Evolutionary conservation across 1,140 invertebrate genomes (phyloP).

Genomic region (Hetaerina americana): DNA sequence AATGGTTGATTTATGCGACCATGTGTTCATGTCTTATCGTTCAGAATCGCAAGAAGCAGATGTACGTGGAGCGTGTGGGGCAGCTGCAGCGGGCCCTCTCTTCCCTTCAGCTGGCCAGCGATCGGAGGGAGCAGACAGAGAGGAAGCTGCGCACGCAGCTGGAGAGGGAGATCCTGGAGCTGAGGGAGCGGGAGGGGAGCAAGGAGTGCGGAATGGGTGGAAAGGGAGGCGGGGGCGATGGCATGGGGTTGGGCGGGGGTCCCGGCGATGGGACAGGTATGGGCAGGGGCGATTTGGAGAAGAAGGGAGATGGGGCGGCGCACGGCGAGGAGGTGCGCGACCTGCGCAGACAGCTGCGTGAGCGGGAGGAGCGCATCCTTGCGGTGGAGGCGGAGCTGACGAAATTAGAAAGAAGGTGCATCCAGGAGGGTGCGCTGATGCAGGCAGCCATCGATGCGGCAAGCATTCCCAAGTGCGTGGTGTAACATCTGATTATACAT

Average conservation of each 20-base stretch:
- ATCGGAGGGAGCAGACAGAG: conserved; percentile 73
- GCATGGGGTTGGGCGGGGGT: too few species aligned
- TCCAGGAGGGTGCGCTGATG: conserved; percentile 69
- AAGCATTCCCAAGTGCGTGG: conserved; percentile 62
- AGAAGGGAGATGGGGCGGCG: conserved; percentile 15
- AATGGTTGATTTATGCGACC: too few species aligned
- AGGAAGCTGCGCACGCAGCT: conserved; percentile 62
- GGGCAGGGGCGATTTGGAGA: conserved; percentile 22
- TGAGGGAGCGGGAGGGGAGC: conserved; percentile 11
- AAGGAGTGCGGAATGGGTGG: conserved; percentile 20
- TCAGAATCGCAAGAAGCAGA: conserved; percentile 66
- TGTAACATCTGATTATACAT: conserved; percentile 5
- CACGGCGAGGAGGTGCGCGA: conserved; percentile 28
- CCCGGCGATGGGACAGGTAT: too few species aligned
- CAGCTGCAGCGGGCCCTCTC: conserved; percentile 70
- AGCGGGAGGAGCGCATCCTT: conserved; percentile 70
- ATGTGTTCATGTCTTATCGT: too few species aligned
- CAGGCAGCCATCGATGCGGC: conserved; percentile 75
- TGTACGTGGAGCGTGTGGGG: conserved; percentile 69
- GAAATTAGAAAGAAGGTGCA: conserved; percentile 77
- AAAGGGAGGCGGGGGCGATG: conserved; percentile 22
- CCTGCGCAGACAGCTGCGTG: conserved; percentile 49
- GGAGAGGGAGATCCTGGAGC: conserved; percentile 45
- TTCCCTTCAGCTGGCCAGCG: conserved; percentile 69
- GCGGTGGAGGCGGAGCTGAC: conserved; percentile 66